Evolutionary conservation across 2,888 invertebrate species (phyloP).

Genomic region (Drosophila kambysellisi): DNA sequence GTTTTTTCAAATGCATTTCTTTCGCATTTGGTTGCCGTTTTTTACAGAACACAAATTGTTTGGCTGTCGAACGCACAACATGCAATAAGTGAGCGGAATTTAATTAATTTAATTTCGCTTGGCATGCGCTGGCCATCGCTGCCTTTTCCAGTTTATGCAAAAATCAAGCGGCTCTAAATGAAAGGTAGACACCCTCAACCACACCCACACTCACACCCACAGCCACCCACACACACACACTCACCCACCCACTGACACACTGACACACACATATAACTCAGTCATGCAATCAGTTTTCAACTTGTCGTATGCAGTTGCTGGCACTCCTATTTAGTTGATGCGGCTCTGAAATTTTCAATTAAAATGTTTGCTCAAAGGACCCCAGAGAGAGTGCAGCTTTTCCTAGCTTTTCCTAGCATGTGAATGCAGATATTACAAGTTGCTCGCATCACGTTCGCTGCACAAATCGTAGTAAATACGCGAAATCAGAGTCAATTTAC

Average conservation of each 20-base stretch:
- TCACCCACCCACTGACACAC: neutral
- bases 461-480: neutral
- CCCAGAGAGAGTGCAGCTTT: conserved; percentile 16
- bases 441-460: neutral
- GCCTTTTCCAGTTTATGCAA: conserved; percentile 55
- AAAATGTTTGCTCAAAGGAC: conserved; percentile 68
- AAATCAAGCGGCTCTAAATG: conserved; percentile 66
- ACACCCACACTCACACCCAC: neutral
- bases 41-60: conserved; percentile 45
- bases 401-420: conserved; percentile 36
- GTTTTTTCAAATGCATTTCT: conserved; percentile 12
- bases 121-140: conserved; percentile 24
- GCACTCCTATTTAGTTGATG: conserved; percentile 55
- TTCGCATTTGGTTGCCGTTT: conserved; percentile 1
- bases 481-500: conserved; percentile 5
- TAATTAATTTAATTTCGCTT: conserved; percentile 72
- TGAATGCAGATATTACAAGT: conserved; percentile 18
- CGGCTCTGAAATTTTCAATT: conserved; percentile 73
- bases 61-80: conserved; percentile 45
- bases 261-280: conserved; percentile 30
- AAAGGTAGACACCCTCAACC: conserved; percentile 14
- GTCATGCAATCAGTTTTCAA: conserved; percentile 55
- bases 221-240: conserved; percentile 4
- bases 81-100: conserved; percentile 53
- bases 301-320: conserved; percentile 59